Conservation (phyloP, 2,113 vertebrate species). For the Campylorhamphus procurvoides region DNA sequence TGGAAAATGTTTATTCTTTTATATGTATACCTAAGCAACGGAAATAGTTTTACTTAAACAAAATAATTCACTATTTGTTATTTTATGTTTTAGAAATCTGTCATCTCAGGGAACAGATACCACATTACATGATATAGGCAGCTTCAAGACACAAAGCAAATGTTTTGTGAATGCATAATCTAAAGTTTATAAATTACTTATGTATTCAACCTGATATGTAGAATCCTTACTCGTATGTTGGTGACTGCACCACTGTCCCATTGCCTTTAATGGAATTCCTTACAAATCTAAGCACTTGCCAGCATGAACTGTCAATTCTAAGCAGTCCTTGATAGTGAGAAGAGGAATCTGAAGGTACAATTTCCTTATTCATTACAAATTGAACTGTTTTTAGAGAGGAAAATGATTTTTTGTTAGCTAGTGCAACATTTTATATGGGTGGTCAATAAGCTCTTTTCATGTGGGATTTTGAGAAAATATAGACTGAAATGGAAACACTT, state of each 20-base stretch:
- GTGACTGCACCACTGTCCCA: background rate
- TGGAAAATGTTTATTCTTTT: background rate
- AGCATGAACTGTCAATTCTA: background rate
- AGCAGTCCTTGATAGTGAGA: background rate
- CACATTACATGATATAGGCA: background rate
- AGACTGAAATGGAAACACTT: background rate
- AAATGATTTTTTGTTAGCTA: background rate
- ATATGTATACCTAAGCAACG: background rate
- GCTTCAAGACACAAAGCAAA: background rate
- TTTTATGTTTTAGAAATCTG: conserved; percentile 7
- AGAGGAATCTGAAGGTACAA: background rate
- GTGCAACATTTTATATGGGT: background rate
- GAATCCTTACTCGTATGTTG: background rate
- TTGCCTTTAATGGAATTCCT: background rate
- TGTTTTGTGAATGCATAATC: background rate
- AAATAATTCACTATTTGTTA: background rate
- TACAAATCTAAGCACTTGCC: background rate
- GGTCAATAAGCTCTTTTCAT: background rate
- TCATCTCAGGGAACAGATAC: background rate
- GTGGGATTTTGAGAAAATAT: background rate
- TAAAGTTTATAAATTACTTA: background rate
- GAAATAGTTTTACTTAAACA: background rate
- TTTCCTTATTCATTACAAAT: background rate
- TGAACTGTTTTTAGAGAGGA: background rate
- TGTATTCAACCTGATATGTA: background rate